These are phyloP conservation scores for Centropus bengalensis DNA, from an alignment of 2,113 vertebrate genomes.

Conservation along the genomic window DNA sequence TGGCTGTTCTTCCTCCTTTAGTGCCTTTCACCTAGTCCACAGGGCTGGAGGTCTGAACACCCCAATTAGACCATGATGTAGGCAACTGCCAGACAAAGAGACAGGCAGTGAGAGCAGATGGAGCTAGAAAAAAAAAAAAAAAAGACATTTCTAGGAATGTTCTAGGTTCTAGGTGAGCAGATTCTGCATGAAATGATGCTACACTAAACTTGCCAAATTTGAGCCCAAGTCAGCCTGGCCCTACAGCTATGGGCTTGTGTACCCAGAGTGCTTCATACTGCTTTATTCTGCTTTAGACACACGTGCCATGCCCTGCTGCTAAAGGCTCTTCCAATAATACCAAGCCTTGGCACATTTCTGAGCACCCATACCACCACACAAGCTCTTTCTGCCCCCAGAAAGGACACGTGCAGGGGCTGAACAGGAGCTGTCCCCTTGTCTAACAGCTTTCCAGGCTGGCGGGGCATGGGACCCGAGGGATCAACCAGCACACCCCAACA, in stretches of 20 bases:
- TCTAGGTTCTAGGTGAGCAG: not conserved
- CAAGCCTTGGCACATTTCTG: not conserved
- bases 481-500: not conserved
- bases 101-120: not conserved
- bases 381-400: not conserved
- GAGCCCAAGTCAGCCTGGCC: constrained; percentile 8
- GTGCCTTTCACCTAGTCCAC: not conserved
- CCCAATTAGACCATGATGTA: accelerated
- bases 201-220: not conserved
- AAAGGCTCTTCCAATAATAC: not conserved
- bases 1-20: not conserved
- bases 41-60: not conserved
- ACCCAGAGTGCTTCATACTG: not conserved
- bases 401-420: accelerated
- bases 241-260: constrained; percentile 2
- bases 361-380: accelerated
- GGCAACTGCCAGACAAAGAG: not conserved
- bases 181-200: not conserved
- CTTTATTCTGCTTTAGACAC: not conserved
- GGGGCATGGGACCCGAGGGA: accelerated
- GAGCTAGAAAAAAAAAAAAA: not conserved
- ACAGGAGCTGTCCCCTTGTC: not conserved
- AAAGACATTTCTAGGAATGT: not conserved
- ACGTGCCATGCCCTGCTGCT: not conserved
- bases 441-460: not conserved